phyloP scores from a whole-genome alignment of 1,140 invertebrate genomes.

The Pseudomyrmex cubaensis region DNA sequence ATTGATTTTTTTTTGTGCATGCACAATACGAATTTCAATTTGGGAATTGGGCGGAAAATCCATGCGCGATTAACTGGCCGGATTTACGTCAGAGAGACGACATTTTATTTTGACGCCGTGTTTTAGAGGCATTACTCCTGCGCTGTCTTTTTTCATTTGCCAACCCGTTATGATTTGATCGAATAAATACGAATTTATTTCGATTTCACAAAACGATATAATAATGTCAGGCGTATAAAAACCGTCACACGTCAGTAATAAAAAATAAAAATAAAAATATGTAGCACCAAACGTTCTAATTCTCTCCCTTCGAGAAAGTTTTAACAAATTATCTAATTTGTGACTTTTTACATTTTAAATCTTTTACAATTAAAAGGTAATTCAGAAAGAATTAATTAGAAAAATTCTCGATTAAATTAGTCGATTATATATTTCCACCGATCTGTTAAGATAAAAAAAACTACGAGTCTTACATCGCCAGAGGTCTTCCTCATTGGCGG shows the following conservation, averaged over 20 bases:
- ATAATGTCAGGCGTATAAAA: background rate
- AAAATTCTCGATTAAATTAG: background rate
- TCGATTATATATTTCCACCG: no score
- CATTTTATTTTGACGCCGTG: constrained; percentile 57
- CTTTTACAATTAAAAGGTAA: background rate
- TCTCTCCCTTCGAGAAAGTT: no score
- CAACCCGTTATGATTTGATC: constrained; percentile 31
- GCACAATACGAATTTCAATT: constrained; percentile 50
- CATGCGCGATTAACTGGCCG: constrained; percentile 41
- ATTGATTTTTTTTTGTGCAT: constrained; percentile 35
- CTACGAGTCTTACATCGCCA: constrained; percentile 54
- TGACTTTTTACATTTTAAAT: no score
- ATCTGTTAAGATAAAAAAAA: background rate
- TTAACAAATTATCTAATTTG: background rate
- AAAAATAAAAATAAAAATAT: background rate
- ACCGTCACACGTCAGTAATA: constrained; percentile 8
- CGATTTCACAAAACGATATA: constrained; percentile 14
- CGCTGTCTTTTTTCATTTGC: constrained; percentile 47
- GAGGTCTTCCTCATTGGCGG: constrained; percentile 54
- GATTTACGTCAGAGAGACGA: constrained; percentile 41
- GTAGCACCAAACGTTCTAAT: no score
- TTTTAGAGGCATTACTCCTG: constrained; percentile 32
- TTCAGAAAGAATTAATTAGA: background rate
- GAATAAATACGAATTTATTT: constrained; percentile 37
- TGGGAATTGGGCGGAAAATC: constrained; percentile 20